Conservation (phyloP, 2,888 invertebrate species). For the Zaprionus obscuricornis region DNA sequence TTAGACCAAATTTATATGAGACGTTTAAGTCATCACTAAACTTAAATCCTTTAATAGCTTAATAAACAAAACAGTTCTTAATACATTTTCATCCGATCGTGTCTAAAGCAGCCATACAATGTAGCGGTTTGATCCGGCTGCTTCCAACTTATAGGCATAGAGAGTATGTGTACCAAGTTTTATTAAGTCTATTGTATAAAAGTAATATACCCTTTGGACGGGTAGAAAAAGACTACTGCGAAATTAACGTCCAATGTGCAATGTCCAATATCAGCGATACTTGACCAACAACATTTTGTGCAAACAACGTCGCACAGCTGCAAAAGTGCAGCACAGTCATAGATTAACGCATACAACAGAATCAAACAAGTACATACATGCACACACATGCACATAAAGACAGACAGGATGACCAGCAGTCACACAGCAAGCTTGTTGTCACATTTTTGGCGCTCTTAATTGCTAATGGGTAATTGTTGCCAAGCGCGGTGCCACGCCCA, state of each 20-base stretch:
- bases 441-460: slow-evolving; percentile 53
- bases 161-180: no score
- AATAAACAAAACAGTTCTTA: no score
- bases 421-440: slow-evolving; percentile 6
- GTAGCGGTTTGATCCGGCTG: no score
- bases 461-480: slow-evolving; percentile 67
- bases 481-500: slow-evolving; percentile 19
- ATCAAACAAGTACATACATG: background rate
- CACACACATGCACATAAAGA: slow-evolving; percentile 13
- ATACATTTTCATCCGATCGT: no score
- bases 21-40: no score
- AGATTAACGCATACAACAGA: slow-evolving; percentile 48
- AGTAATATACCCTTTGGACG: no score
- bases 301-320: slow-evolving; percentile 56
- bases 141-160: no score
- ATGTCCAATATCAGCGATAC: slow-evolving; percentile 46
- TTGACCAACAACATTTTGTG: slow-evolving; percentile 49
- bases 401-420: slow-evolving; percentile 18
- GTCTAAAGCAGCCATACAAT: no score
- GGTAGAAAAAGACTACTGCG: no score
- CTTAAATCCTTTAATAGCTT: no score
- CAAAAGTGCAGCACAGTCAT: slow-evolving; percentile 33
- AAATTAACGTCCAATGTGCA: slow-evolving; percentile 1
- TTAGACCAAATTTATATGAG: no score
- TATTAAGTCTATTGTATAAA: no score